Base-by-base conservation (phyloP, 2,113 vertebrate genomes). In the Platysternon megacephalum region DNA sequence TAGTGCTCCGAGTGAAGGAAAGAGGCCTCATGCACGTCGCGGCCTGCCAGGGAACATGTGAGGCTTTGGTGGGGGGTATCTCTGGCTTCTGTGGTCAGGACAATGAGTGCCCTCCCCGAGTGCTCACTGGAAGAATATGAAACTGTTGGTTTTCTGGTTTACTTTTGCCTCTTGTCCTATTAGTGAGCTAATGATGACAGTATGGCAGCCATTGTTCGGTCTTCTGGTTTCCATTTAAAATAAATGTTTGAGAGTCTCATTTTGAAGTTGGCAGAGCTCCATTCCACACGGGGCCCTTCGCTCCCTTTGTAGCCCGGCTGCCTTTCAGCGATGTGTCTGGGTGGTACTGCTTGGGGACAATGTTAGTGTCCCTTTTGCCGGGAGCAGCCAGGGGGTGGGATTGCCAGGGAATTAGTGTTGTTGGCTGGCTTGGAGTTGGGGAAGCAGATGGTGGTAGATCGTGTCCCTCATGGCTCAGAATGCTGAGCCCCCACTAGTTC, bases 391-490 rank as follows among this genome's bases (percentile, higher is more conserved):
- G 79, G 53, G 56, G 80, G 76, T 28, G 1, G 2, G 35, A 28
- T 65, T 86, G 17, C 65, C 83, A 76, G 16, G 53, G 17, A 48
- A 16, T 28, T 8, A 84, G 49, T 39, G 32, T 26, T 39, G 24
- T 65, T 95, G 94, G 11, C 0, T 0, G 72, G 42, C 8, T 44
- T 53, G 49, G 16, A 1, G 56, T 13, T 42, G 21, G 22, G 22
- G 56, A 84, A 17, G 10, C 44, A 74, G 29, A 28, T 0, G 3
- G 52, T n/a, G n/a, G 4, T 0, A 11, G 56, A 90, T 39, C 48
- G 11, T 13, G 28, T 21, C 19, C 3, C 0, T 0, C 56, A 0
- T n/a, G 39, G 39, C 12, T 10, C 74, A 17, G 76, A 85, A 26
- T 55, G 14, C 58, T 65, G 61, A 65, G 61, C 80, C 76, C 86